Base-by-base conservation (phyloP, 2,113 vertebrate species). In the Myotis brandtii region DNA sequence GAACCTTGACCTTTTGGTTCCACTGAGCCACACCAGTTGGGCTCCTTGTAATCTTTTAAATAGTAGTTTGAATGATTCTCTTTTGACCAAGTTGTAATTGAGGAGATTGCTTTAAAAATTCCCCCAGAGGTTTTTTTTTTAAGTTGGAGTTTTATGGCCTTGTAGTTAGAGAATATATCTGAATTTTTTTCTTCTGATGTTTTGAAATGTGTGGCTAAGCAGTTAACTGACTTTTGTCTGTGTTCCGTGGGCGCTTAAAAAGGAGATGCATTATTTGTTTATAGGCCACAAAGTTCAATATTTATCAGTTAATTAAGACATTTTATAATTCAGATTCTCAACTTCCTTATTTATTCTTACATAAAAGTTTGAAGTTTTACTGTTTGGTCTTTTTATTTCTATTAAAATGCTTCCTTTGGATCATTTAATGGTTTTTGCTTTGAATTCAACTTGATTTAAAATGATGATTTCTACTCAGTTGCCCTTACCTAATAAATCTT, bases 241-340 rank as follows among this genome's bases (percentile, higher is more conserved):
- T 95, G 56, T 87, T 62, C 50, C 32, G 32, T 34, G 23, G 21
- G 52, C 66, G 48, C 34, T 87, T 87, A 66, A 87, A 89, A 67
- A 50, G 27, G 76, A 88, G 70, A 92, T 79, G 32, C 6, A 69
- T 83, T 92, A 50, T 76, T 87, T 91, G 77, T 89, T 86, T 82
- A 54, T 73, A 64, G 83, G 21, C 30, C 86, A 88, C 67, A 43
- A 77, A 56, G 30, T 80, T 90, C 54, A 89, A 50, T 46, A 56
- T 20, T 89, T 94, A 77, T 81, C 50, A 83, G 18, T 76, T 77
- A 93, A 76, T 77, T 82, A 80, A 96, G 82, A 80, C 16, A 86
- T 73, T 72, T 88, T 75, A 52, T 54, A 93, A 80, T 52, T 89
- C 64, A 72, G 62, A 85, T 83, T 59, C 21, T 91, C 40, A 3